These are phyloP conservation scores for Aelia acuminata DNA, from an alignment of 2,888 invertebrate species.

Conservation along the genomic window DNA sequence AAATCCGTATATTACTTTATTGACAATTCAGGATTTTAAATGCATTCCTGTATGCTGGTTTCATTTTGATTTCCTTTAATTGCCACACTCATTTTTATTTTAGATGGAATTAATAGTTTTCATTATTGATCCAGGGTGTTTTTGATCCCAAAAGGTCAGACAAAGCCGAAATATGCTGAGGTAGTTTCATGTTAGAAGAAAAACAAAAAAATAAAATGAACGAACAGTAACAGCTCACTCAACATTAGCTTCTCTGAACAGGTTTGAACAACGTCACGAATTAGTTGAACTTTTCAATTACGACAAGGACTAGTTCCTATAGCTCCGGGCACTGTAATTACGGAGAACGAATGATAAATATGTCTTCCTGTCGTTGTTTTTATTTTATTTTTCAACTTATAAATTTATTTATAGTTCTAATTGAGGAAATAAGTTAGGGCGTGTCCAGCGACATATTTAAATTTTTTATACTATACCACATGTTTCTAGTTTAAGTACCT, in stretches of 20 bases:
- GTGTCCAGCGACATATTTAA: not conserved
- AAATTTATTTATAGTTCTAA: not conserved
- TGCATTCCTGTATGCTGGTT: no score
- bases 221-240: not conserved
- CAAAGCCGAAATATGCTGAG: not conserved
- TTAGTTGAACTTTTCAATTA: slow-evolving; percentile 11
- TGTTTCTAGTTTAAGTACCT: not conserved
- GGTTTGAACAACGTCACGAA: not conserved
- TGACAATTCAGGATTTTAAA: no score
- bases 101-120: no score
- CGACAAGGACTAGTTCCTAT: not conserved
- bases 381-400: not conserved
- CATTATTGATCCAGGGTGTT: no score
- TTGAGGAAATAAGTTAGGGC: slow-evolving; percentile 14
- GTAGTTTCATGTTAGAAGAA: not conserved
- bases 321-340: not conserved
- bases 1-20: no score
- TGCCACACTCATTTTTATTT: no score
- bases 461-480: not conserved
- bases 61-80: no score
- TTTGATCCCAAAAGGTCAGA: no score
- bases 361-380: not conserved
- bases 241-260: not conserved
- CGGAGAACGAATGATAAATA: not conserved
- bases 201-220: not conserved